Base-by-base conservation (phyloP, 30 jellyfish, hydroid and myxozoan species). In the Morbakka virulenta region DNA sequence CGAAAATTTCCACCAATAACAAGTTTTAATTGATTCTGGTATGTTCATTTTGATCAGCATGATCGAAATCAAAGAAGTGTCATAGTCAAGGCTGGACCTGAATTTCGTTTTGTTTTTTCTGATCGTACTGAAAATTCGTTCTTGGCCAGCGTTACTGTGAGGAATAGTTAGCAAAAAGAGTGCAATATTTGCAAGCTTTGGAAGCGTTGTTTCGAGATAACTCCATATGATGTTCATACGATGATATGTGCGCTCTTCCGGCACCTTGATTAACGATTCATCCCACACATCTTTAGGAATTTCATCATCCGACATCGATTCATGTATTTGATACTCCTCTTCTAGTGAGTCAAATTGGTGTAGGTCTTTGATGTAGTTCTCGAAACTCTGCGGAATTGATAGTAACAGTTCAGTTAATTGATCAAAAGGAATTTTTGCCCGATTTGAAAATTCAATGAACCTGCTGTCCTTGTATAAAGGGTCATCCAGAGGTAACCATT, bases 401-500 rank as follows among this genome's bases (percentile, higher is more conserved):
- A 28, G 26, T 35, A 68, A 12, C 69, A 68, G 69, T 68, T 68
- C 69, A 31, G 69, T 68, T 31, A 68, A 68, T 68, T 28, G 34
- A 28, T 68, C 74, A 34, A 68, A 25, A 68, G 68, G 68, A 34
- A 2, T 68, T 68, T 12, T 28, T 28, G 64, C 68, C 68, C 28
- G 80, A 68, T 68, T 28, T 31, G 68, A 31, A 50, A 68, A 70
- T 33, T 70, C 70, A 47, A 32, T 70, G 70, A 70, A 70, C 74
- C 70, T 70, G 80, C 87, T 47, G 34, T 67, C 72, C 64, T 69
- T 80, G 50, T 61, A 29, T 29, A 69, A 35, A 27, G 70, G 80
- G 64, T 80, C 88, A 51, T 80, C 88, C 68, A 80, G 50, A 0
- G 88, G 93, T 24, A 69, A 49, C 87, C 87, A 67, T 36, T 69